phyloP scores from a whole-genome alignment of 2,797 vertebrate genomes.

The Sebastolobus alascanus region DNA sequence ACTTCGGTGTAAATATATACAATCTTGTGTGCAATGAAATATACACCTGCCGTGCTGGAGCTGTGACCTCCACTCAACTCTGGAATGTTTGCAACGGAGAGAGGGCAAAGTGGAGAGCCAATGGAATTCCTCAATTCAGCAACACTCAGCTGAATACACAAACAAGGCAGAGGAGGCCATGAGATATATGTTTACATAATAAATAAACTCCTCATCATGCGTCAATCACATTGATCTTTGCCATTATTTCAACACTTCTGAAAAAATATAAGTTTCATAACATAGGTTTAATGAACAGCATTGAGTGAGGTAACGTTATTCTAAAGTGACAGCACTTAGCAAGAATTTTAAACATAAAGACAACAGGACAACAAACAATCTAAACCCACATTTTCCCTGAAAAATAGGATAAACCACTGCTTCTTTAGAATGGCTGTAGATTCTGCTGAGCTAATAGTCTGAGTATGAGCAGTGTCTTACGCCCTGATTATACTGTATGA shows the following conservation, averaged over 20 bases:
- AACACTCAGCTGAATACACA: constrained; percentile 42
- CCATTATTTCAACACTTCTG: not conserved
- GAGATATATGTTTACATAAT: constrained; percentile 1
- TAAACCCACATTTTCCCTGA: not conserved
- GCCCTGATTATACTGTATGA: constrained; percentile 8
- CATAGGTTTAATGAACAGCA: not conserved
- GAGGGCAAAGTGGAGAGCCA: not conserved
- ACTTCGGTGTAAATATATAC: not conserved
- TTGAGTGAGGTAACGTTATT: not conserved
- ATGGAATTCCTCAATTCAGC: constrained; percentile 9
- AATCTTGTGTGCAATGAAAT: constrained; percentile 3
- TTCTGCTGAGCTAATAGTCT: not conserved
- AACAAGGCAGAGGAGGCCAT: not conserved
- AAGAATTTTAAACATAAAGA: not conserved
- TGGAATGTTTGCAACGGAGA: constrained; percentile 10
- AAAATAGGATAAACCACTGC: not conserved
- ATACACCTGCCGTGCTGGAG: not conserved
- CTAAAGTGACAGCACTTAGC: not conserved
- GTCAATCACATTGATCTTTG: not conserved
- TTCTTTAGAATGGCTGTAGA: not conserved
- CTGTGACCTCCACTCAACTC: not conserved
- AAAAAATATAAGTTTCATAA: not conserved
- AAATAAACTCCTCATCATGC: not conserved
- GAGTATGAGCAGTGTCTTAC: not conserved
- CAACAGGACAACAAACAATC: not conserved